phyloP scores from a whole-genome alignment of 2,888 invertebrate genomes.

The Sepioteuthis lessoniana region DNA sequence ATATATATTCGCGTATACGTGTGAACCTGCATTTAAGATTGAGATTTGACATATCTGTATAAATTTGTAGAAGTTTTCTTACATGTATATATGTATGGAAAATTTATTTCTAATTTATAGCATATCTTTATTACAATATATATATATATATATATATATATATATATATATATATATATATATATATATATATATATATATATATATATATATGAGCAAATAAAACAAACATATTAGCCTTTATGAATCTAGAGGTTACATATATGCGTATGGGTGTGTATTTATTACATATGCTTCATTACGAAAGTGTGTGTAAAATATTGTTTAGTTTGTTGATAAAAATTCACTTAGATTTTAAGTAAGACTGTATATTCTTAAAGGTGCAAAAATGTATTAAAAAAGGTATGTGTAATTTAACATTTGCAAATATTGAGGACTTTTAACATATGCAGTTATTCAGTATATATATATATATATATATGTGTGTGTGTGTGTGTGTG shows the following conservation, averaged over 20 bases:
- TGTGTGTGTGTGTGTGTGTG: not conserved
- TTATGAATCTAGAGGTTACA: too few species aligned
- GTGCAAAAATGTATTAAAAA: too few species aligned
- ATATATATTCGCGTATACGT: not conserved
- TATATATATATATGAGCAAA: not conserved
- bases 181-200: not conserved
- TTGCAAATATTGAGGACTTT: too few species aligned
- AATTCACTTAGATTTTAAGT: too few species aligned
- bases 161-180: not conserved
- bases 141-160: not conserved
- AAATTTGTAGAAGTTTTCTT: not conserved
- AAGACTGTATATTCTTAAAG: too few species aligned
- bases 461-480: not conserved
- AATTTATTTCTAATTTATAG: too few species aligned
- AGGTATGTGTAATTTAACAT: too few species aligned
- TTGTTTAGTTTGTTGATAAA: too few species aligned
- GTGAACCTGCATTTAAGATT: not conserved
- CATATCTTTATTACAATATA: not conserved
- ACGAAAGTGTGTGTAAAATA: not conserved
- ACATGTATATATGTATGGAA: not conserved
- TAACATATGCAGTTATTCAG: too few species aligned
- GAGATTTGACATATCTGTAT: not conserved
- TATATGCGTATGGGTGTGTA: not conserved
- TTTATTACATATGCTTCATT: not conserved
- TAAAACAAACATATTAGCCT: not conserved